A percentile compares a stretch with the other conserved stretches of the same genome.
Evolutionary conservation across 2,888 invertebrate genomes (phyloP).

Genomic region (Ceramica pisi): DNA sequence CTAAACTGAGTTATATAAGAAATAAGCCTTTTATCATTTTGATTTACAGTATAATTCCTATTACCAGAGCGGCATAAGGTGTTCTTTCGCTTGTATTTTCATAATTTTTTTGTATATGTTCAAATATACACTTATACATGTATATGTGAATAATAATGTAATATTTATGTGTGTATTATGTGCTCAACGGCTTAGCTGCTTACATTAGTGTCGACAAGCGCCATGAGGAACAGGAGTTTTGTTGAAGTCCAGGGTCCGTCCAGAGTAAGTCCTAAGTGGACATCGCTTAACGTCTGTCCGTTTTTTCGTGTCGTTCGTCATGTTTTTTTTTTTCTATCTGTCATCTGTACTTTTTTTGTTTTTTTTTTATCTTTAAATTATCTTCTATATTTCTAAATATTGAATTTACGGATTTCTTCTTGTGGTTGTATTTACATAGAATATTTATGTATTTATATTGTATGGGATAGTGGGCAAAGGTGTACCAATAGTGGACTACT

Average conservation of each 20-base stretch:
- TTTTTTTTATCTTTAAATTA: slow-evolving; percentile 10
- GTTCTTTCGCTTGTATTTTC: slow-evolving; percentile 48
- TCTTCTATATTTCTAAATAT: slow-evolving; percentile 13
- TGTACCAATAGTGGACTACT: background rate
- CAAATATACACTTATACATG: slow-evolving; percentile 29
- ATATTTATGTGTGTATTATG: slow-evolving; percentile 76
- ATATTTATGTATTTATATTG: slow-evolving; percentile 5
- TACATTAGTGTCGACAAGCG: slow-evolving; percentile 83
- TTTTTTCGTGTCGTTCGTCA: slow-evolving; percentile 57
- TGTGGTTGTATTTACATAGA: slow-evolving; percentile 19
- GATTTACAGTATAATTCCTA: slow-evolving; percentile 16
- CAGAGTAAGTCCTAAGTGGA: slow-evolving; percentile 79
- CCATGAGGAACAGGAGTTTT: slow-evolving; percentile 75
- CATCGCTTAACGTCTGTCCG: slow-evolving; percentile 42
- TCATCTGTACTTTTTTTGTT: background rate
- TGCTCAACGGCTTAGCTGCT: slow-evolving; percentile 83
- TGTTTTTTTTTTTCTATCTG: slow-evolving; percentile 20
- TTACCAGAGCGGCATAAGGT: slow-evolving; percentile 47
- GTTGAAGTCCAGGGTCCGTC: slow-evolving; percentile 75
- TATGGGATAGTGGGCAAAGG: background rate
- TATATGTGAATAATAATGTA: slow-evolving; percentile 68
- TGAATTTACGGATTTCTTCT: slow-evolving; percentile 48
- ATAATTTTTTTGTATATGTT: slow-evolving; percentile 19
- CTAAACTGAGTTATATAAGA: slow-evolving; percentile 27
- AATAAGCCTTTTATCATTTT: slow-evolving; percentile 5